These are phyloP conservation scores for Pachypanchax playfairii DNA, from an alignment of 2,113 vertebrate species.

Conservation along the genomic window DNA sequence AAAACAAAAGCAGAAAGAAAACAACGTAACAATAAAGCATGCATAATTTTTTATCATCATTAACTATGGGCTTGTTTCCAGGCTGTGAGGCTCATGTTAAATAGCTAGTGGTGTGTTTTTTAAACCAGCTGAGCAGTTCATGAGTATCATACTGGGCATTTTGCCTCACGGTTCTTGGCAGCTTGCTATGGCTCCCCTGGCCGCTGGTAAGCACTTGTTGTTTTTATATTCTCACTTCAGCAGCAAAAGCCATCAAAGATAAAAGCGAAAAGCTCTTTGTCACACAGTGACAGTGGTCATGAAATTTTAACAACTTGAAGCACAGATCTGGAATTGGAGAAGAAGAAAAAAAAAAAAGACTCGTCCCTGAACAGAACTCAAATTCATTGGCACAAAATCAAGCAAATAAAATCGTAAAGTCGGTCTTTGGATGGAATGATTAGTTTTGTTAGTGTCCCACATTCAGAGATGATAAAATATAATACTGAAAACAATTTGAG, in stretches of 20 bases:
- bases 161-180: constrained; percentile 51
- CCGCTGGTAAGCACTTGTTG: constrained; percentile 44
- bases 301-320: constrained; percentile 62
- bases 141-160: constrained; percentile 56
- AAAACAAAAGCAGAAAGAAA: constrained; percentile 16
- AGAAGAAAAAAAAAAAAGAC: constrained; percentile 9
- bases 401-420: constrained; percentile 22
- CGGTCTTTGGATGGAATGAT: constrained; percentile 17
- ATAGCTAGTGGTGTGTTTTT: constrained; percentile 21
- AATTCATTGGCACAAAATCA: constrained; percentile 48
- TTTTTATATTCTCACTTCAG: constrained; percentile 66
- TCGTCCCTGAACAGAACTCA: constrained; percentile 39
- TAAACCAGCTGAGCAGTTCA: constrained; percentile 54
- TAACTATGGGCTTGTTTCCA: constrained; percentile 36
- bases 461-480: constrained; percentile 20
- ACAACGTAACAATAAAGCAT: constrained; percentile 7
- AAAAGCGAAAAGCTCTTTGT: constrained; percentile 65
- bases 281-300: constrained; percentile 65
- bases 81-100: constrained; percentile 28
- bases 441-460: constrained; percentile 5
- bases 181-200: constrained; percentile 49
- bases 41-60: constrained; percentile 29
- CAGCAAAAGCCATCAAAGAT: constrained; percentile 66
- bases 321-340: constrained; percentile 27
- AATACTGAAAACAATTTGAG: constrained; percentile 10